Evolutionary conservation across 2,888 invertebrate genomes (phyloP).

Genomic region (Temnothorax rugatulus): DNA sequence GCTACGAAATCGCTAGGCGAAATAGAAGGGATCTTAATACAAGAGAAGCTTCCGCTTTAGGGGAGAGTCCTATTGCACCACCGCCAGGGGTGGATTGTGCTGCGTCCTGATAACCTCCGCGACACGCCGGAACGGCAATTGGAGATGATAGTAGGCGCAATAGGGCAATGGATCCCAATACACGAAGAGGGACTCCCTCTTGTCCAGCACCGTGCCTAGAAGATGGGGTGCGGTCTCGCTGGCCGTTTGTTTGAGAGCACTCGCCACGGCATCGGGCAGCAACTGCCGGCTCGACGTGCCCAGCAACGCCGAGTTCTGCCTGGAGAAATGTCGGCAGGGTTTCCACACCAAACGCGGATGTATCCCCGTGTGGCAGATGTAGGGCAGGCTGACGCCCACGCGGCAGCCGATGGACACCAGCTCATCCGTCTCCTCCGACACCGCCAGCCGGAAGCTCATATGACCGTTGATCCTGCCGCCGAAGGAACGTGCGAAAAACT

Average conservation of each 20-base stretch:
- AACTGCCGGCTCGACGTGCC: constrained; percentile 73
- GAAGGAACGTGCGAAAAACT: constrained; percentile 90
- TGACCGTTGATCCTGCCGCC: constrained; percentile 92
- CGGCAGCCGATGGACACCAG: constrained; percentile 90
- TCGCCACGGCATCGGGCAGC: constrained; percentile 88
- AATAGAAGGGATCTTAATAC: neutral
- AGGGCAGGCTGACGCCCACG: constrained; percentile 93
- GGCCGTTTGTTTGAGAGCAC: constrained; percentile 86
- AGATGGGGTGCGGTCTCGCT: constrained; percentile 76
- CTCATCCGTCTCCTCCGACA: constrained; percentile 88
- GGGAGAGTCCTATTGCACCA: constrained; percentile 76
- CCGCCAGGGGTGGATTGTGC: constrained; percentile 83
- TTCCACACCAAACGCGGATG: constrained; percentile 90
- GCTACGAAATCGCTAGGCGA: neutral
- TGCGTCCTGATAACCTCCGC: constrained; percentile 80
- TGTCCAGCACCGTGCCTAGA: constrained; percentile 90
- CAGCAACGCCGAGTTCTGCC: constrained; percentile 87
- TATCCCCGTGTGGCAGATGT: constrained; percentile 92
- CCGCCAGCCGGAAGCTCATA: constrained; percentile 92
- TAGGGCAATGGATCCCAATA: constrained; percentile 96
- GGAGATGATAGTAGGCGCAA: constrained; percentile 94
- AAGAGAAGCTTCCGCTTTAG: neutral
- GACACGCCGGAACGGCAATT: constrained; percentile 89
- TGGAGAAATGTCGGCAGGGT: constrained; percentile 89
- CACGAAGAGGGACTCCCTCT: constrained; percentile 92